Conservation (phyloP, 2,113 vertebrate genomes). For the Aegithalos caudatus region DNA sequence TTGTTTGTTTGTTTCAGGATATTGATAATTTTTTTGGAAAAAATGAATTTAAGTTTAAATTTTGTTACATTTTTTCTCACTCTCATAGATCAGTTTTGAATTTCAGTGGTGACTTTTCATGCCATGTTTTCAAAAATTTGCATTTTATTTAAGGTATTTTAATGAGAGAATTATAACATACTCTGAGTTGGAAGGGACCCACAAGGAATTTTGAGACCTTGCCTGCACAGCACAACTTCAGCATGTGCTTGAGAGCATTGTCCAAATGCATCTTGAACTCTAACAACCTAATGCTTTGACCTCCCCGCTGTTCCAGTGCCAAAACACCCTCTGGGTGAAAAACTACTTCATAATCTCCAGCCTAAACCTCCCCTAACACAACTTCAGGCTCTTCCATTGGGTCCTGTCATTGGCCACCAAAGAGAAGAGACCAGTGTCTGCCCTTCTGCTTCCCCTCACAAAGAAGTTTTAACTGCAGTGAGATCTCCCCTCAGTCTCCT, state of each 20-base stretch:
- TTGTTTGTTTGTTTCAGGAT: background rate
- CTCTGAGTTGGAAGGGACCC: background rate
- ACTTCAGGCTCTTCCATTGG: accelerated
- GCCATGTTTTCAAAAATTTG: background rate
- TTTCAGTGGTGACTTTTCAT: background rate
- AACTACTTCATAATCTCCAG: background rate
- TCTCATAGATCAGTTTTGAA: background rate
- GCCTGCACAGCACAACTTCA: background rate
- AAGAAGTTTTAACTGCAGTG: background rate
- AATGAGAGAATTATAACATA: background rate
- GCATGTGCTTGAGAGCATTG: background rate
- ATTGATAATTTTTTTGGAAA: background rate
- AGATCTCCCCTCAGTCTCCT: background rate
- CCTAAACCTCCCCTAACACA: background rate
- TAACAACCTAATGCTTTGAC: too few species aligned
- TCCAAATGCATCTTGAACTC: background rate
- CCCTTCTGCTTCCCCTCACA: accelerated
- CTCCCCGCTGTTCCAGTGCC: background rate
- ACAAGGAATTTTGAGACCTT: background rate
- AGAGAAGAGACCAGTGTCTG: background rate
- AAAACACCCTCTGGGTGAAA: accelerated
- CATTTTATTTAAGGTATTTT: background rate
- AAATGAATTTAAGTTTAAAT: background rate
- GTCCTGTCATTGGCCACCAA: too few species aligned
- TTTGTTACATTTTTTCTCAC: background rate